Evolutionary conservation across 1,140 invertebrate genomes (phyloP), one percentile per base, ranked within the genome.

Genomic region (Drosophila ficusphila): DNA sequence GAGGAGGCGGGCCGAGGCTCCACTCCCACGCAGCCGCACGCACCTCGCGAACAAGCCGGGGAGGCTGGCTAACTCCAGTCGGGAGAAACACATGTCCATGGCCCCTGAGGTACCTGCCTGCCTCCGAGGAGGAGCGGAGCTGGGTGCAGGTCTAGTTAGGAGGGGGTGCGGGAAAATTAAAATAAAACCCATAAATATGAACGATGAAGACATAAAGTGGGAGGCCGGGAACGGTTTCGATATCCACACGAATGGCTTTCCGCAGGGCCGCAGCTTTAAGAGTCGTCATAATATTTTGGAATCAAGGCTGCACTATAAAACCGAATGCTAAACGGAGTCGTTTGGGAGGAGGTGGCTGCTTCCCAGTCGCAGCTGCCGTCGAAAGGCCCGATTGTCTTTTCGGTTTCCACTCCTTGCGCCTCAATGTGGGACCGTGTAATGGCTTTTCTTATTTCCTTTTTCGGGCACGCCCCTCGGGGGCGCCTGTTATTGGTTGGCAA

Each of bases 281-380:
- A 70, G 76, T 65, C 76, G 76, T 79, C 77, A 79, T 79, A 79
- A 79, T 79, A 79, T 79, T 79, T 79, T 65, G 12, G n/a, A 82
- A 82, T 78, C 73, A 82, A 82, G 68, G 73, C 78, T 76, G 51
- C 56, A 48, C 78, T 60, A 72, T 81, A 81, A 81, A 77, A 76
- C 69, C 57, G 61, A 74, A 62, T 54, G 49, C 62, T 78, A 62
- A 79, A 69, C 62, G 76, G 52, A 39, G 36, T 39, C 2, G 23
- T 23, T 23, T 23, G n/a, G 18, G 41, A 8, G 47, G 48, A 18
- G 39, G 39, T 38, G 67, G 46, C 69, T 31, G 31, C 46, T 41
- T 9, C 14, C 12, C 31, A 14, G 49, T 42, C 76, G 58, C 76
- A 79, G 76, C 64, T 79, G 76, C 64, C 58, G 76, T 70, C 79